A percentile compares a stretch with the other conserved stretches of the same genome.
Conservation (phyloP, 2,113 vertebrate genomes). For the Etheostoma cragini region DNA sequence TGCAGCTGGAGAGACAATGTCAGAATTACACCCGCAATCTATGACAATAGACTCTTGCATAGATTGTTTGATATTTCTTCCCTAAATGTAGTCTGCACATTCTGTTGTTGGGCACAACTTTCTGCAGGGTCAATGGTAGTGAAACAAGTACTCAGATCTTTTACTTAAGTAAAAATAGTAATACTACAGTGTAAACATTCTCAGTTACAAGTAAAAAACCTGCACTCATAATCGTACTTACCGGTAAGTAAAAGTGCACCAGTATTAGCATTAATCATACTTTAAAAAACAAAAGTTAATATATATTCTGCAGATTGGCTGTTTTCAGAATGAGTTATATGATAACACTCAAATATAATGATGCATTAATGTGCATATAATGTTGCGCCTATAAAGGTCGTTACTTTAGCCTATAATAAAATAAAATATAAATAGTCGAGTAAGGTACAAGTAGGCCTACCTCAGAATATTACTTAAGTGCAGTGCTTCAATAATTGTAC, state of each 20-base stretch:
- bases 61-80: not conserved
- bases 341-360: not conserved
- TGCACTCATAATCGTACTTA: not conserved
- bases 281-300: not conserved
- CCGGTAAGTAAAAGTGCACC: not conserved
- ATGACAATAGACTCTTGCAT: not conserved
- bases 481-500: not conserved
- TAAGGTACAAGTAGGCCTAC: not conserved
- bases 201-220: not conserved
- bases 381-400: not conserved
- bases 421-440: not conserved
- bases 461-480: not conserved
- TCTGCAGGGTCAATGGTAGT: not conserved
- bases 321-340: not conserved
- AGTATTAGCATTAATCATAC: not conserved
- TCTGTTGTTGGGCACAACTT: not conserved
- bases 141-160: not conserved
- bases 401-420: not conserved
- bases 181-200: not conserved
- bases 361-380: not conserved
- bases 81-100: not conserved
- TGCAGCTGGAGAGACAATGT: not conserved
- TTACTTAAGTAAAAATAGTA: not conserved
- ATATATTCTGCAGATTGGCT: not conserved
- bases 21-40: not conserved